Evolutionary conservation across 2,888 invertebrate genomes (phyloP).

Genomic region (Aspidiotus destructor): DNA sequence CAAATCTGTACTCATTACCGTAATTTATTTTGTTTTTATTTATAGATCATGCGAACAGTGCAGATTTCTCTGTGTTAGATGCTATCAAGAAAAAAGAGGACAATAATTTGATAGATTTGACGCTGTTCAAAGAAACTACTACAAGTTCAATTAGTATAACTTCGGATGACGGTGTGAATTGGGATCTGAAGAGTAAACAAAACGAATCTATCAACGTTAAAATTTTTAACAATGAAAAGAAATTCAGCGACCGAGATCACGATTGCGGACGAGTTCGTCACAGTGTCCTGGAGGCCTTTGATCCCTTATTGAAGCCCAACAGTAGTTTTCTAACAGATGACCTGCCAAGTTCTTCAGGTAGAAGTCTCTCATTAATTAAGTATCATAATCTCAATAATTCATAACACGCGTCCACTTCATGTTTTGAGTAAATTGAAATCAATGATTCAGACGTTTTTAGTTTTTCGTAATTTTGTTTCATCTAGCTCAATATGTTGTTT

Average conservation of each 20-base stretch:
- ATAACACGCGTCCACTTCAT: not conserved
- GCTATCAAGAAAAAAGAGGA: conserved; percentile 46
- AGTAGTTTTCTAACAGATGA: not conserved
- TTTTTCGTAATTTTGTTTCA: no score
- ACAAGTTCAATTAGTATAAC: not conserved
- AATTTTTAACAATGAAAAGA: conserved; percentile 4
- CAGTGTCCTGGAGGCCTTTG: conserved; percentile 77
- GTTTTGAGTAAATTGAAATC: no score
- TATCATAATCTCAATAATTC: not conserved
- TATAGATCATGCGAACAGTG: conserved; percentile 19
- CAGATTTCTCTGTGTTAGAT: conserved; percentile 32
- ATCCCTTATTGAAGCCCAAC: conserved; percentile 58
- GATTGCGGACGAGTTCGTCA: conserved; percentile 44
- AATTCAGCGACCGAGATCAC: not conserved
- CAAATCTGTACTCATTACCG: no score
- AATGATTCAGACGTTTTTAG: no score
- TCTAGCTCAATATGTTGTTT: no score
- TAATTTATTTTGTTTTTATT: no score
- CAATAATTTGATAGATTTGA: conserved; percentile 52
- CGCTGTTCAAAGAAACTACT: conserved; percentile 41
- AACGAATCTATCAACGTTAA: not conserved
- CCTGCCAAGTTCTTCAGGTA: conserved; percentile 13
- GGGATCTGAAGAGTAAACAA: conserved; percentile 6
- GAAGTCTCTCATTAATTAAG: not conserved
- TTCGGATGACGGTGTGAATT: not conserved